These are phyloP conservation scores for Odontothrips loti DNA, from an alignment of 2,888 invertebrate species.

Conservation along the genomic window DNA sequence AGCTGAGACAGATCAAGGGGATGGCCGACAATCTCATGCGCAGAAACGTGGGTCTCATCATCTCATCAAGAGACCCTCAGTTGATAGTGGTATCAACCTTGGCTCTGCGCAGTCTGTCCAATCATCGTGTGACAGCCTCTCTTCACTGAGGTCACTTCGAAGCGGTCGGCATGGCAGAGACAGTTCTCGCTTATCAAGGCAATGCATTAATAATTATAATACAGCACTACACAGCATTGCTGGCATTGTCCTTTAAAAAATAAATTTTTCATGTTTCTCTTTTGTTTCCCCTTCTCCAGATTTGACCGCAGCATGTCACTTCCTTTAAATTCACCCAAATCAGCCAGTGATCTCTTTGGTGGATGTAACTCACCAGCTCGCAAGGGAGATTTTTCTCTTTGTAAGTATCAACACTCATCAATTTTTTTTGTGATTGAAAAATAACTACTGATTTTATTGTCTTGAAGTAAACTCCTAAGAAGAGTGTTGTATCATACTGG, in stretches of 20 bases:
- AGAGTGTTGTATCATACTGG: too few relatives aligned
- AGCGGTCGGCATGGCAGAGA: constrained; percentile 45
- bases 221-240: constrained; percentile 28
- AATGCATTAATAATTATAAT: constrained; percentile 35
- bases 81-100: constrained; percentile 76
- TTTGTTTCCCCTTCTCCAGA: constrained; percentile 45
- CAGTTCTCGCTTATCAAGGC: constrained; percentile 50
- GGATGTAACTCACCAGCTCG: constrained; percentile 14
- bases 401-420: constrained; percentile 57
- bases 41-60: constrained; percentile 39
- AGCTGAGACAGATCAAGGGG: constrained; percentile 26
- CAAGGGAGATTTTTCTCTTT: constrained; percentile 67
- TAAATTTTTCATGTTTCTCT: constrained; percentile 31
- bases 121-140: constrained; percentile 44
- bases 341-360: constrained; percentile 46
- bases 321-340: constrained; percentile 54
- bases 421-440: too few relatives aligned
- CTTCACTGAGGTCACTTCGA: constrained; percentile 42
- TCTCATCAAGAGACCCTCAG: constrained; percentile 68
- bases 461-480: too few relatives aligned
- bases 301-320: constrained; percentile 68
- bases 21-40: constrained; percentile 32
- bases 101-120: constrained; percentile 51
- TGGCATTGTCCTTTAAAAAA: constrained; percentile 27
- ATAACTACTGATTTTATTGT: too few relatives aligned